Base-by-base conservation (phyloP, 2,113 vertebrate genomes). In the Plecotus auritus region DNA sequence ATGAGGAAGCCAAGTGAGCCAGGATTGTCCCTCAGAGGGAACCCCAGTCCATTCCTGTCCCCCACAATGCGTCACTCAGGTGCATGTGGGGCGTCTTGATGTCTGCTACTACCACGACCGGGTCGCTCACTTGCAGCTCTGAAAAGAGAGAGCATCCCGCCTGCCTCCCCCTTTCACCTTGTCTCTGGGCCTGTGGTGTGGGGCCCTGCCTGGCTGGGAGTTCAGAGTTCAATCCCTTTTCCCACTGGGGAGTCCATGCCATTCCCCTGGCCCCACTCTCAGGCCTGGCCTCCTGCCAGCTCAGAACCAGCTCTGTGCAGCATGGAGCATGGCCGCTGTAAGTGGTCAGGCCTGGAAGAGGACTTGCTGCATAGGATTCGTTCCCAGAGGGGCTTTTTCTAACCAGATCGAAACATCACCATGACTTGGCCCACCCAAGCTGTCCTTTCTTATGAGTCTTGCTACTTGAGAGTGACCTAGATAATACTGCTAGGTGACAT, bases 31-130 rank as follows among this genome's bases (percentile, higher is more conserved):
- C 67, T 85, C 59, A 10, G 45, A 30, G 32, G 12, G 72, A 74
- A 42, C 37, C 78, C 77, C 37, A 5, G 22, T 64, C 4, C 54
- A 5, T 54, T 81, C 30, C 70, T 64, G 56, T 40, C 26, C 32
- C 69, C 30, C 0, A 0, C 0, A 0, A 2, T 6, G 54, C 7
- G 1, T 54, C 67, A 22, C 16, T 32, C 20, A 18, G 86, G n/a
- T 20, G 14, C 56, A 11, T 0, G 0, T 1, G 9, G 40, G 66
- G 45, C 2, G 0, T 59, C 69, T 51, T 5, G 4, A 12, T 22
- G 61, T 76, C 30, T 64, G 54, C 73, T 6, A 16, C 16, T 45
- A 4, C 22, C 35, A 9, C 0, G 1, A 22, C 28, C 2, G 0
- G 20, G 1, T 56, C 0, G 0, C n/a, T 64, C 32, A 20, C 81